Percentiles rank a stretch among this genome's conserved stretches.
Conservation (phyloP, 2,888 invertebrate genomes). For the Acleris holmiana region DNA sequence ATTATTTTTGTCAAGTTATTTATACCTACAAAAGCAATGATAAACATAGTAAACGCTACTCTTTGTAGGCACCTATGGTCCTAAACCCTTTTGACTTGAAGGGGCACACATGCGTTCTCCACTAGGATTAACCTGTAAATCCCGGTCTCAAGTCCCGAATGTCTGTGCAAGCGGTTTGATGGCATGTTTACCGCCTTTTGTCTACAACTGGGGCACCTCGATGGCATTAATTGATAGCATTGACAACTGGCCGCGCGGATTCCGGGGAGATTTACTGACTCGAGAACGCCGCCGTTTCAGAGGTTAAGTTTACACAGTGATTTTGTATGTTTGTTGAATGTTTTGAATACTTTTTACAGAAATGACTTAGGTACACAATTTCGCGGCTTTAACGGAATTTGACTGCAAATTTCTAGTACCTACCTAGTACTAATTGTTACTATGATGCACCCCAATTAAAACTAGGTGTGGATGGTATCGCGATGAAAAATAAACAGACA, state of each 20-base stretch:
- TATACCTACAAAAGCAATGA: no score
- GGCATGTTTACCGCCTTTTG: slow-evolving; percentile 66
- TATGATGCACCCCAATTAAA: no score
- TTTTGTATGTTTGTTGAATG: not conserved
- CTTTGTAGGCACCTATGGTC: no score
- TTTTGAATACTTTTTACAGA: not conserved
- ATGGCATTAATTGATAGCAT: slow-evolving; percentile 76
- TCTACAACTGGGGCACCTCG: slow-evolving; percentile 68
- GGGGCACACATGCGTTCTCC: no score
- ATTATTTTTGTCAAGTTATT: no score
- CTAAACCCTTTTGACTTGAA: no score
- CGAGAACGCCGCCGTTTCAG: not conserved
- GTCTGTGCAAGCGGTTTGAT: slow-evolving; percentile 52
- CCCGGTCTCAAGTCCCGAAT: not conserved
- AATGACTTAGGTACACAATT: not conserved
- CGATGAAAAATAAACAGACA: slow-evolving; percentile 26
- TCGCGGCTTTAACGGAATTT: not conserved
- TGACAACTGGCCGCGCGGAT: slow-evolving; percentile 56
- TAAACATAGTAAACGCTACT: no score
- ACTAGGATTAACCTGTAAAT: no score
- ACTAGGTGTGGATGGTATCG: slow-evolving; percentile 1
- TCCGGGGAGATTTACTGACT: slow-evolving; percentile 46
- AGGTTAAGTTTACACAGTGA: not conserved
- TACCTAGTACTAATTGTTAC: not conserved
- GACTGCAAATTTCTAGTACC: no score